Evolutionary conservation across 2,888 invertebrate genomes (phyloP), one percentile per base, ranked within the genome.

Genomic region (Heteromyza rotundicornis): DNA sequence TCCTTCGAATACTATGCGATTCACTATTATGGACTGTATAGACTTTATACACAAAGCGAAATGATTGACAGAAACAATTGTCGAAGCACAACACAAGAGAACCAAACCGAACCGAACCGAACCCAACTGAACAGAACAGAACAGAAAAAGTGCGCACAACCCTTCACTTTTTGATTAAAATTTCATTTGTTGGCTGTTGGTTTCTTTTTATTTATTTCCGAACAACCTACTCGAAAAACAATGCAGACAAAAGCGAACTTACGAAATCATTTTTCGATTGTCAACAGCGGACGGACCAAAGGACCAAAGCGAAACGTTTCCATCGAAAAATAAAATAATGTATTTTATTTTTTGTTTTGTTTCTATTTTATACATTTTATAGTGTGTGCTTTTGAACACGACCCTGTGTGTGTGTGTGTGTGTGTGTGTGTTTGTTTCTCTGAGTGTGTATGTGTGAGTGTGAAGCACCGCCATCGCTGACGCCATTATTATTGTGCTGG

Each of bases 61-160:
- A 71, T 74, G 75, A 74, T 75, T 74, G 74, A 74, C 75, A 74
- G 75, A 74, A 74, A 74, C 74, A 74, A 75, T 74, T 74, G 72
- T 61, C 57, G 57, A 57, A 51, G 7, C 14, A 36, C 50, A 57
- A 22, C 22, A 35, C n/a, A 32, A 36, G 32, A n/a, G n/a, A n/a
- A n/a, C n/a, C n/a, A n/a, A n/a, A n/a, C n/a, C n/a, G n/a, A n/a
- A n/a, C n/a, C n/a, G n/a, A n/a, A n/a, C n/a, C n/a, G n/a, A n/a
- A n/a, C n/a, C n/a, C n/a, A n/a, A n/a, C n/a, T n/a, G n/a, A n/a
- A n/a, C n/a, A n/a, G n/a, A n/a, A n/a, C n/a, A n/a, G n/a, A 54
- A 20, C 16, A 53, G 19, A 32, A 35, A 32, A 35, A 54, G 55
- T 61, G 40, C 64, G 66, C 74, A 69, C 73, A 73, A 74, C 73